A percentile compares a stretch with the other conserved stretches of the same genome.
These are phyloP conservation scores for Onchidella celtica DNA, from an alignment of 2,888 invertebrate genomes.

Conservation along the genomic window DNA sequence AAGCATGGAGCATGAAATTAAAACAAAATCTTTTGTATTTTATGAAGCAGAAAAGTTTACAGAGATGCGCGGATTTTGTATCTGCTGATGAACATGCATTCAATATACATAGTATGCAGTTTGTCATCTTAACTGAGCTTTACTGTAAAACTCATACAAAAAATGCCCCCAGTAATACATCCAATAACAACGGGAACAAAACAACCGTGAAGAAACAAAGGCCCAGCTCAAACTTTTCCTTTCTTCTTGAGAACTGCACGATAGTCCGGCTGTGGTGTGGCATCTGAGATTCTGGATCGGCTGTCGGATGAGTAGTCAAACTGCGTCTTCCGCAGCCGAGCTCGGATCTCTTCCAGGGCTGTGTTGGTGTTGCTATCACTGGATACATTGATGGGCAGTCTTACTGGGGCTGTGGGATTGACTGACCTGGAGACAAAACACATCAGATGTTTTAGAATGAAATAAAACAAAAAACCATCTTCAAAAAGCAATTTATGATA, in stretches of 20 bases:
- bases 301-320: conserved; percentile 60
- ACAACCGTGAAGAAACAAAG: too few species aligned
- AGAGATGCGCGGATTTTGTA: too few species aligned
- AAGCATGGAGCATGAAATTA: too few species aligned
- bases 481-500: not conserved
- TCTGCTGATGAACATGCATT: too few species aligned
- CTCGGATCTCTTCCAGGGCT: conserved; percentile 57
- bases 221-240: conserved; percentile 5
- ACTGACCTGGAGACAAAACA: not conserved
- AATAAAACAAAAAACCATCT: not conserved
- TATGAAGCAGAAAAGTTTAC: too few species aligned
- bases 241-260: conserved; percentile 57
- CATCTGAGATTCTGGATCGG: conserved; percentile 48
- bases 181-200: too few species aligned
- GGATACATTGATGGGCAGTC: conserved; percentile 35
- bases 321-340: conserved; percentile 62
- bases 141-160: too few species aligned
- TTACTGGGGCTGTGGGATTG: conserved; percentile 34
- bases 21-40: too few species aligned
- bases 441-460: not conserved
- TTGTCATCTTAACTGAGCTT: too few species aligned
- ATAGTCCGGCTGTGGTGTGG: conserved; percentile 55
- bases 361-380: conserved; percentile 23
- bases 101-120: too few species aligned
- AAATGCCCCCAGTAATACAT: too few species aligned